Base-by-base conservation (phyloP, 2,888 invertebrate species). In the Agrotis ipsilon region DNA sequence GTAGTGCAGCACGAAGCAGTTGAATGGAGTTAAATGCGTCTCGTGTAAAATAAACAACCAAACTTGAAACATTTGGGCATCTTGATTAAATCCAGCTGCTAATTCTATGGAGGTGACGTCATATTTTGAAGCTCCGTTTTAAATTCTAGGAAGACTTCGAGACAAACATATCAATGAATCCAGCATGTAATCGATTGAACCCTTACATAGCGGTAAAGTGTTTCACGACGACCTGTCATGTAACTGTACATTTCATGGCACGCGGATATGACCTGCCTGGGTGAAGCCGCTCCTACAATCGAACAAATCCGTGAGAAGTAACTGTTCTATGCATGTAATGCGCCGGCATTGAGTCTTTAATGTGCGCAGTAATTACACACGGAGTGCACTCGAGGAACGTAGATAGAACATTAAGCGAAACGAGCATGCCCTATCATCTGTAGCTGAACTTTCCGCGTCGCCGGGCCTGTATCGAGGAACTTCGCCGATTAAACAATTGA, bases 401-500 rank as follows among this genome's bases (percentile, higher is more conserved):
- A 83, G 86, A 88, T 83, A 83, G 86, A 87, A 86, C 92, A 90
- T 92, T 92, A 89, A 90, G 87, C 88, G 90, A 90, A 93, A 91
- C 88, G 91, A 90, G 88, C 88, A 87, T 90, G 90, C 88, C 88
- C 90, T 91, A 92, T 92, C 91, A 90, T 91, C 85, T 86, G 88
- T 76, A 85, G 88, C 80, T 87, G 90, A 92, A 93, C 88, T 93
- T 93, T 91, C 91, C 89, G 88, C 88, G 86, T 90, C 90, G 90
- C 78, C 88, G 92, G 88, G 86, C 89, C 83, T 90, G 92, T 92
- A 92, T 93, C 91, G 90, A 83, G 92, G 90, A 93, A 93, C 92
- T 93, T 92, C 88, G 88, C 86, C 90, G 91, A 93, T 94, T 93
- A 93, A 92, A 92, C 93, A 92, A 92, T 92, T 90, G 91, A 89